These are phyloP conservation scores for Falcunculus frontatus DNA, from an alignment of 2,113 vertebrate species.

Conservation along the genomic window DNA sequence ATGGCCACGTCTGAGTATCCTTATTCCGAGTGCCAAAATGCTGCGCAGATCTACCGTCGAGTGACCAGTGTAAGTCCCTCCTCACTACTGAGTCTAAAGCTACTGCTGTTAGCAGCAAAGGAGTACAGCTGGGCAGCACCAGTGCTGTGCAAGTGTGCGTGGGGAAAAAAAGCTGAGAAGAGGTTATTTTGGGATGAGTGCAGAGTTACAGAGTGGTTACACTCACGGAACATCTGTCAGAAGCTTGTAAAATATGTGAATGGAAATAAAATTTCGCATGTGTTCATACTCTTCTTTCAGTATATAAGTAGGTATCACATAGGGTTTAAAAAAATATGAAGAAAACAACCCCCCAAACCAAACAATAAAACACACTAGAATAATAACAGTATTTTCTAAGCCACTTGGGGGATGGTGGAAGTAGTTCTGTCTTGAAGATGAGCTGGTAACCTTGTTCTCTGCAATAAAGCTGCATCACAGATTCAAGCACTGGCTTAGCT, in stretches of 20 bases:
- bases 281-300: neutral
- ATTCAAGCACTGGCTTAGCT: neutral
- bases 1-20: conserved; percentile 99
- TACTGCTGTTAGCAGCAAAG: neutral
- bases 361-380: neutral
- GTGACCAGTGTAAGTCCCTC: conserved; percentile 95
- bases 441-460: neutral
- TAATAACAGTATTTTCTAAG: neutral
- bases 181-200: neutral
- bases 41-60: conserved; percentile 97
- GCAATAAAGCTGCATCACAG: neutral
- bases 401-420: neutral
- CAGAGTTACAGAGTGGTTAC: neutral
- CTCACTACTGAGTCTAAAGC: neutral
- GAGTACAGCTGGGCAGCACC: neutral
- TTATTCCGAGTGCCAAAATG: conserved; percentile 98
- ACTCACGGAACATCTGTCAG: neutral
- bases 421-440: neutral
- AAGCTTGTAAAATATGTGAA: neutral
- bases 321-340: neutral
- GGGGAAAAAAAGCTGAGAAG: neutral
- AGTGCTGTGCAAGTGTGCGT: neutral
- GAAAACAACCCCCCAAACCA: neutral
- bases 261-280: neutral
- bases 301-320: neutral